Evolutionary conservation across 2,113 vertebrate species (phyloP).

Genomic region (Erythrocercus mccallii): DNA sequence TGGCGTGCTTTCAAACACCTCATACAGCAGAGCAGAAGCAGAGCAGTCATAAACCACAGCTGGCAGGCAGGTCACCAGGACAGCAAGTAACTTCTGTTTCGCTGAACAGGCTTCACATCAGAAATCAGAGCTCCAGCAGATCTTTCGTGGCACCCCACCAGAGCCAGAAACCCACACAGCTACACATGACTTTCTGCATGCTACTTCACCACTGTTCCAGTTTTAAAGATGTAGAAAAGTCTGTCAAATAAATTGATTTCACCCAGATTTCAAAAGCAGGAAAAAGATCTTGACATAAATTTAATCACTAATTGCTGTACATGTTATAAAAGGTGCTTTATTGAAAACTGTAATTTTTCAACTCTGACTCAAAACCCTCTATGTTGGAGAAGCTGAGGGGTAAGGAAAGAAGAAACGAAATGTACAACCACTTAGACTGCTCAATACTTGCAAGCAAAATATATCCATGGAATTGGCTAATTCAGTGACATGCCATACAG

Average conservation of each 20-base stretch:
- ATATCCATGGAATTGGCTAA: neutral
- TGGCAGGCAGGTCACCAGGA: neutral
- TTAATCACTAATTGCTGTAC: neutral
- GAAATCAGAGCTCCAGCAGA: neutral
- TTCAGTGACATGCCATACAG: neutral
- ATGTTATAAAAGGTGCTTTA: neutral
- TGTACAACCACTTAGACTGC: neutral
- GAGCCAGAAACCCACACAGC: fast-evolving
- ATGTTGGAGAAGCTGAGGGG: neutral
- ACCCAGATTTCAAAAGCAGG: neutral
- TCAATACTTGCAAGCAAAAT: neutral
- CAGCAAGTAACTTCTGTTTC: neutral
- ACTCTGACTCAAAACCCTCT: neutral
- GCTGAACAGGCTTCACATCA: neutral
- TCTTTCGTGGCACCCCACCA: neutral
- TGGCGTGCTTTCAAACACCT: neutral
- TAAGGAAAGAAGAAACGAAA: neutral
- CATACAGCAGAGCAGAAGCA: neutral
- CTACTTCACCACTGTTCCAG: fast-evolving
- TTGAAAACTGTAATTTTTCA: neutral
- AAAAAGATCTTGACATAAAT: neutral
- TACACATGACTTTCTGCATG: neutral
- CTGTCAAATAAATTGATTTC: neutral
- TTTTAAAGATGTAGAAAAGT: neutral
- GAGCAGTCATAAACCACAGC: neutral